phyloP scores from a whole-genome alignment of 2,113 vertebrate genomes.

The Myotis brandtii region DNA sequence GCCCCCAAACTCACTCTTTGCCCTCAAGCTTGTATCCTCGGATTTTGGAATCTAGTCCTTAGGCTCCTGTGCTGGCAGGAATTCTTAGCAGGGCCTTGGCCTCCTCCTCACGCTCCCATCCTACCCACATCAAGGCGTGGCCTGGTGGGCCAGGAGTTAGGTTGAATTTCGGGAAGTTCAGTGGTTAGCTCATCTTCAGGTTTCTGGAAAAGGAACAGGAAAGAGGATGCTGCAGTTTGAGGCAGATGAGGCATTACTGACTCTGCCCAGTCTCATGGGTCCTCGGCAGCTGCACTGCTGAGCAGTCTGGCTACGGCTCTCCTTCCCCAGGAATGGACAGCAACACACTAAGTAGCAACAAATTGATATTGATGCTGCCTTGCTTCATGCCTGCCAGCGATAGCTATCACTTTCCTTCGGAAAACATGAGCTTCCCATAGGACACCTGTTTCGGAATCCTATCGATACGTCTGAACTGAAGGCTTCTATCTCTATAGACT shows the following conservation, averaged over 20 bases:
- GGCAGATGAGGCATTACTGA: not conserved
- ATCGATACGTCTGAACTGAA: not conserved
- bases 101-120: not conserved
- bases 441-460: not conserved
- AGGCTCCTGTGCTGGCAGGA: not conserved
- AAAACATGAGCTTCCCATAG: not conserved
- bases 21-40: not conserved
- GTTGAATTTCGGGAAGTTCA: not conserved
- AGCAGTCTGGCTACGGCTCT: not conserved
- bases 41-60: not conserved
- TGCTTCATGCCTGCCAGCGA: not conserved
- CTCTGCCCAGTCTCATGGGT: not conserved
- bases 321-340: not conserved
- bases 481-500: slow-evolving; percentile 6
- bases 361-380: not conserved
- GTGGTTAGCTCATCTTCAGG: not conserved
- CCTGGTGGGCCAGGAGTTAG: not conserved
- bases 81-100: not conserved
- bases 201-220: slow-evolving; percentile 14
- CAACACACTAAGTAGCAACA: not conserved
- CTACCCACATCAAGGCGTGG: not conserved
- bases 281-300: rapidly evolving
- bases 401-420: not conserved
- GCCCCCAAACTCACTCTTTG: not conserved
- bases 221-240: not conserved